phyloP scores from a whole-genome alignment of 2,113 vertebrate genomes.

The Dissostichus mawsoni region DNA sequence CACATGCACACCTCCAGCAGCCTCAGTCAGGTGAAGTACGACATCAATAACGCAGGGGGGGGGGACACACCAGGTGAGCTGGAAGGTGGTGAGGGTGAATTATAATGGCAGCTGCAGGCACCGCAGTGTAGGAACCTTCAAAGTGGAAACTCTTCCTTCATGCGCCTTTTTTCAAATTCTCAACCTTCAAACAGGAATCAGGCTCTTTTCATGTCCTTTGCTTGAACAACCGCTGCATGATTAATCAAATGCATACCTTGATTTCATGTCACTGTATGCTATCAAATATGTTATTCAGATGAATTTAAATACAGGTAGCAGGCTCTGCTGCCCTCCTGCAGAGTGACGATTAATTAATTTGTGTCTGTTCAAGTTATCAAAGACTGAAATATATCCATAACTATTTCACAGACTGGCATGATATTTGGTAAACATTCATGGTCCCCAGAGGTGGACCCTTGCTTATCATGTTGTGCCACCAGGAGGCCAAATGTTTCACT shows the following conservation, averaged over 20 bases:
- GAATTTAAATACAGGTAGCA: background rate
- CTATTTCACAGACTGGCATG: background rate
- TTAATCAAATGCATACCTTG: constrained; percentile 13
- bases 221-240: constrained; percentile 10
- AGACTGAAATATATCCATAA: background rate
- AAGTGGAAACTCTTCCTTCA: constrained; percentile 34
- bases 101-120: constrained; percentile 50
- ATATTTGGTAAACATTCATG: background rate
- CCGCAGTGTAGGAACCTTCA: constrained; percentile 47
- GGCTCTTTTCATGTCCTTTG: constrained; percentile 16
- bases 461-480: background rate
- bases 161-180: background rate
- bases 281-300: background rate
- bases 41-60: constrained; percentile 61
- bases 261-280: constrained; percentile 6
- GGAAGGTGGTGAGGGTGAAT: constrained; percentile 51
- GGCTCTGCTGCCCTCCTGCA: background rate
- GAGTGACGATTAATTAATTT: background rate
- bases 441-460: background rate
- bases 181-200: constrained; percentile 42
- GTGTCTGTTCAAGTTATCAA: background rate
- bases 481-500: background rate
- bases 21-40: constrained; percentile 20
- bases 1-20: constrained; percentile 18
- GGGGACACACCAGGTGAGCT: constrained; percentile 52